Evolutionary conservation across 1,140 invertebrate genomes (phyloP), one percentile per base, ranked within the genome.

Genomic region (Procambarus virginalis): DNA sequence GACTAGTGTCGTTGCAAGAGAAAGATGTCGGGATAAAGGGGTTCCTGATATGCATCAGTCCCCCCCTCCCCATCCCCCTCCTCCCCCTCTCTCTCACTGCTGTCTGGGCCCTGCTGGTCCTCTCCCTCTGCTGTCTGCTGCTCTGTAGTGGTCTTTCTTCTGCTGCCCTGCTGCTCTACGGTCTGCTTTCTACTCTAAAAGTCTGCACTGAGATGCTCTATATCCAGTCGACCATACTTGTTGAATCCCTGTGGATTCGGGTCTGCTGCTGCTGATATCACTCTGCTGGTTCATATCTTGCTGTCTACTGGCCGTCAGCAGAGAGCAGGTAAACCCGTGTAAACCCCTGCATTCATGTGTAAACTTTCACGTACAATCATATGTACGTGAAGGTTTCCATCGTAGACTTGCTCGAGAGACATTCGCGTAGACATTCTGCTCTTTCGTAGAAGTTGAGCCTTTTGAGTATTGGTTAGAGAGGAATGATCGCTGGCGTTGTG

Each of bases 41-140:
- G 17, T 34, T 22, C 17, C 77, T 84, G 80, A 83, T 89, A 84
- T 89, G 87, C 87, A 84, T 89, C 87, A 83, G 73, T 51, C 79
- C 79, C 55, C 81, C 86, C 79, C 34, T 34, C 34, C 1, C 34
- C 34, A 34, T 34, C 34, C 34, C 34, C 34, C 34, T 1, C 34
- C 34, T 48, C 34, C 34, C 51, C 51, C 51, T 9, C 51, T 55
- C 51, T 55, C 12, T 55, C 8, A 1, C 8, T 8, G 12, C 49
- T 68, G 70, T 70, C 64, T 68, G 48, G 51, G 51, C 49, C 20
- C 45, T 22, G 68, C 46, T 49, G 78, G 64, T 20, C 68, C 81
- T 20, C 70, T 20, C 1, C 49, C 60, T 46, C 2, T 17, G 45
- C 70, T 60, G 34, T 34, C 51, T 48, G 22, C n/a, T 51, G n/a